Evolutionary conservation across 2,888 invertebrate genomes (phyloP).

Genomic region (Leptopilina myrica): DNA sequence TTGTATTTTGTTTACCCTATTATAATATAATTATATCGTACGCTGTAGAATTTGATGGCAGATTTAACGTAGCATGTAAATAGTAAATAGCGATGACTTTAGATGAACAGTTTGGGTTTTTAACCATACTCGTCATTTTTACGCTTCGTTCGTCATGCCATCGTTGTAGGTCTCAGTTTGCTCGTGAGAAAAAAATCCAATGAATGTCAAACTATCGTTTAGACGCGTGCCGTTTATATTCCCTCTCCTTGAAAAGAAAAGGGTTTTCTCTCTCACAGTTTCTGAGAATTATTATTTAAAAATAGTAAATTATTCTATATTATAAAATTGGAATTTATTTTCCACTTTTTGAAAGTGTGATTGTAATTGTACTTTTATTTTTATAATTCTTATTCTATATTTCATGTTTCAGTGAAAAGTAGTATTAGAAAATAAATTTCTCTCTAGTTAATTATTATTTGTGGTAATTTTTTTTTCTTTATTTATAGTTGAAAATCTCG

Average conservation of each 20-base stretch:
- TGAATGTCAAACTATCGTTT: constrained; percentile 21
- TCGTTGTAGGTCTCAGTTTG: constrained; percentile 33
- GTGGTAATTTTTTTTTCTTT: neutral
- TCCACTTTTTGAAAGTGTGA: neutral
- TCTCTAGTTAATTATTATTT: too few species aligned
- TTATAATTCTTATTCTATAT: too few species aligned
- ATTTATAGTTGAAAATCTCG: neutral
- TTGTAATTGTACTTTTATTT: too few species aligned
- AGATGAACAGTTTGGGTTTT: constrained; percentile 63
- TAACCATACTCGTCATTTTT: constrained; percentile 69
- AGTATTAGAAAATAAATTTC: too few species aligned
- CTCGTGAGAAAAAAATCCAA: constrained; percentile 52
- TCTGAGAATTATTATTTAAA: neutral
- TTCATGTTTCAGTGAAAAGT: too few species aligned
- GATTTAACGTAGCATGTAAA: constrained; percentile 36
- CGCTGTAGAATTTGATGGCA: constrained; percentile 23
- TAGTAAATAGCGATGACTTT: constrained; percentile 34
- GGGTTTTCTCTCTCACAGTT: neutral
- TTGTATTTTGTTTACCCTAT: constrained; percentile 1
- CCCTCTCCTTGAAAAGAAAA: neutral
- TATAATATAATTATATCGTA: constrained; percentile 4
- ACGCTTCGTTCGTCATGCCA: constrained; percentile 67
- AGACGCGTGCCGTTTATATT: constrained; percentile 9
- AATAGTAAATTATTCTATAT: too few species aligned
- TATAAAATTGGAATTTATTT: neutral